Evolutionary conservation across 1,140 invertebrate genomes (phyloP).

Genomic region (Listronotus bonariensis): DNA sequence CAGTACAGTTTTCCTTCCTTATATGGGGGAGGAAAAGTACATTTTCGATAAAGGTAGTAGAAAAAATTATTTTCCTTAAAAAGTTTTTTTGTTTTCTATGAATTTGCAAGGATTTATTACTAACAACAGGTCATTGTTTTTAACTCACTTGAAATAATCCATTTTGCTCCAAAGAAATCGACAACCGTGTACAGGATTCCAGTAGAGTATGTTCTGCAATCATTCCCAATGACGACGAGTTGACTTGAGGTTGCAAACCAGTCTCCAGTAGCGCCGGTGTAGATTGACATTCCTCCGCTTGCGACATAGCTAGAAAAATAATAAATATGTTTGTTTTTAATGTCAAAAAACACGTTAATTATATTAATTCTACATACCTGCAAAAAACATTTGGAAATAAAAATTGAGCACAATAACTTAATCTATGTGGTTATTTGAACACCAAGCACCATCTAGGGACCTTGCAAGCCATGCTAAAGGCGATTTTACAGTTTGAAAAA

Average conservation of each 20-base stretch:
- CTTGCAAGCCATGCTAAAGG: slow-evolving; percentile 1
- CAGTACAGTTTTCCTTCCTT: too few species aligned
- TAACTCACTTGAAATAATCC: slow-evolving; percentile 74
- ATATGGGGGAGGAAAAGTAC: too few species aligned
- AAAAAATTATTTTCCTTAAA: too few species aligned
- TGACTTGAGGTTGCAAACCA: slow-evolving; percentile 48
- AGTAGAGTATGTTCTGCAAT: slow-evolving; percentile 83
- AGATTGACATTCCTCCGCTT: slow-evolving; percentile 80
- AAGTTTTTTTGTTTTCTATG: too few species aligned
- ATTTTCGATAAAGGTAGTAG: too few species aligned
- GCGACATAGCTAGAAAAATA: slow-evolving; percentile 58
- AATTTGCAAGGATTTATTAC: too few species aligned
- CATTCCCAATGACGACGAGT: slow-evolving; percentile 70
- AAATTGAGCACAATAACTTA: slow-evolving; percentile 1
- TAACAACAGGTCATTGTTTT: too few species aligned
- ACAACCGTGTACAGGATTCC: slow-evolving; percentile 83
- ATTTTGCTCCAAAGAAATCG: slow-evolving; percentile 84
- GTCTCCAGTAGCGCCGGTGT: slow-evolving; percentile 64
- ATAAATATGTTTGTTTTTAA: background rate
- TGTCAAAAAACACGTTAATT: background rate
- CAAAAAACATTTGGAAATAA: slow-evolving; percentile 24
- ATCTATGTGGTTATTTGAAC: background rate
- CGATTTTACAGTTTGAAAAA: too few species aligned
- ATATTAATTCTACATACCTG: slow-evolving; percentile 22
- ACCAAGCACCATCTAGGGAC: background rate